Evolutionary conservation across 2,797 vertebrate species (phyloP).

Genomic region (Argyrosomus regius): DNA sequence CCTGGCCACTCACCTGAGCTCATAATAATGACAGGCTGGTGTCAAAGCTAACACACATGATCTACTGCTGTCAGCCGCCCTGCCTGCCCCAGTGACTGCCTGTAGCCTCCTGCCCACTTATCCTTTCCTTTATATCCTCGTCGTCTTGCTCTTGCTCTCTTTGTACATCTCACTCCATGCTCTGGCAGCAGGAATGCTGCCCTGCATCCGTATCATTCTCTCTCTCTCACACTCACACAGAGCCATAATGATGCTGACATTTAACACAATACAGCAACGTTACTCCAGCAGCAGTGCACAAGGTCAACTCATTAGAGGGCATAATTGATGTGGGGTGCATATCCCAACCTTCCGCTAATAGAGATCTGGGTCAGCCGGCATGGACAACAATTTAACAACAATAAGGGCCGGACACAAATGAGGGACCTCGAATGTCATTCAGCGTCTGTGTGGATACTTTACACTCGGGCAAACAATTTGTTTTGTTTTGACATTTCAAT

Average conservation of each 20-base stretch:
- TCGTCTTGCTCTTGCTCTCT: constrained; percentile 13
- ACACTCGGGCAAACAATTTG: constrained; percentile 23
- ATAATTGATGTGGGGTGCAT: constrained; percentile 68
- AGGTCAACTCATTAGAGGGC: constrained; percentile 77
- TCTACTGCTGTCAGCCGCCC: constrained; percentile 31
- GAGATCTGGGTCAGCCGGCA: constrained; percentile 48
- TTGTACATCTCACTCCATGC: constrained; percentile 3
- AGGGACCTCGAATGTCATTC: constrained; percentile 38
- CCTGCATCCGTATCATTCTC: constrained; percentile 25
- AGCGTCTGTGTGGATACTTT: constrained; percentile 17
- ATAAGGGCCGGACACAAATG: constrained; percentile 40
- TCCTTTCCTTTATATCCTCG: constrained; percentile 16
- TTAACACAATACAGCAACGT: constrained; percentile 63
- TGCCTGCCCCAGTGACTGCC: constrained; percentile 19
- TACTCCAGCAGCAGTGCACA: constrained; percentile 66
- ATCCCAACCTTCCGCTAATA: constrained; percentile 55
- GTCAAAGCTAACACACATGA: constrained; percentile 35
- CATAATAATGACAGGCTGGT: constrained; percentile 27
- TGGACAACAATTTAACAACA: constrained; percentile 50
- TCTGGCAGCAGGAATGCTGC: constrained; percentile 20
- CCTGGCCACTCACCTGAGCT: constrained; percentile 33
- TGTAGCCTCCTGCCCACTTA: constrained; percentile 23
- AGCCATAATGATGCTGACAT: constrained; percentile 74
- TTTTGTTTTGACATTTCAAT: constrained; percentile 54
- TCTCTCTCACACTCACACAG: constrained; percentile 30